Evolutionary conservation across 2,113 vertebrate species (phyloP), one percentile per base, ranked within the genome.

Genomic region (Bubo scandiacus): DNA sequence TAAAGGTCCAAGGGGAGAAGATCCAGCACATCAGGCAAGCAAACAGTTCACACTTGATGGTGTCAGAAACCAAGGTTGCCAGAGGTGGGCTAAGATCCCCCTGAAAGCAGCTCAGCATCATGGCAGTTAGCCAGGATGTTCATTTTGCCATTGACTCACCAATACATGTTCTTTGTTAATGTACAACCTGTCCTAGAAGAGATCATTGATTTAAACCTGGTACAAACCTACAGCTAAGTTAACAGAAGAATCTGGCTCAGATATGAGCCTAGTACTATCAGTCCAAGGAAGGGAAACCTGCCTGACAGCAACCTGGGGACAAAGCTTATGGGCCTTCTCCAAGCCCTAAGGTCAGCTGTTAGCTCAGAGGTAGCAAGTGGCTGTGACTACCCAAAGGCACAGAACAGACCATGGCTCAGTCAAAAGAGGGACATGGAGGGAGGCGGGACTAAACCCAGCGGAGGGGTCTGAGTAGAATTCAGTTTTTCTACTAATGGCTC

Each of bases 291-390:
- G 23, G 43, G n/a, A 68, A 67, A 52, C 43, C 19, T 72, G 29
- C 10, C 65, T 23, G 30, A 26, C 52, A 54, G 45, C 27, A 43
- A 40, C 18, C 36, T 36, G 19, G 21, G 45, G 45, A 21, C 45
- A 20, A 30, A 40, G 9, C 22, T 62, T 10, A 10, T 1, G 25
- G 47, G 26, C 42, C 54, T 66, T 32, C n/a, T 47, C 47, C 59
- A 66, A 57, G 9, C 18, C 40, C 8, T 9, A 40, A 55, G 27
- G 40, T 47, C n/a, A 66, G 32, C 36, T 9, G 1, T 10, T 25
- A n/a, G 57, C 40, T 43, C 42, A 15, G 0, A 25, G 25, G 9
- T 6, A 23, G 18, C 1, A 7, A 36, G 43, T 4, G n/a, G 26
- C 3, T 20, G 29, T 6, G 27, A 68, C 20, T 19, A 17, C 71